Evolutionary conservation across 2,888 invertebrate species (phyloP).

Genomic region (Ecliptopera silaceata): DNA sequence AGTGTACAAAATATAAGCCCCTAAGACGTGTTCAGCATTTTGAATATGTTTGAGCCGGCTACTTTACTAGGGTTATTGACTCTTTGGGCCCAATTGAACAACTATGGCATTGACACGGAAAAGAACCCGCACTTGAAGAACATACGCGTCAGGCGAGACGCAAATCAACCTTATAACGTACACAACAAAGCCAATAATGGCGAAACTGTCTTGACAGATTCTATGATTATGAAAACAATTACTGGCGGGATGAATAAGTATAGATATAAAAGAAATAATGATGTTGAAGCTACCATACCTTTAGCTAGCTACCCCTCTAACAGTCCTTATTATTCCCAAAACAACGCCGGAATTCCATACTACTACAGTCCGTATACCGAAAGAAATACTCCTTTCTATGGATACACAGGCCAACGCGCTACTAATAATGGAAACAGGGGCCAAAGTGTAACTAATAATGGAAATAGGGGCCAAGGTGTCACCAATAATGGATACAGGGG

Average conservation of each 20-base stretch:
- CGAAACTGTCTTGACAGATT: not conserved
- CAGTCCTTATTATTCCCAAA: slow-evolving; percentile 19
- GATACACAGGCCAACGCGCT: not conserved
- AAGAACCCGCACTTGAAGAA: slow-evolving; percentile 40
- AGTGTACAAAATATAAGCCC: no score
- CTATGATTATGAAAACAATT: slow-evolving; percentile 15
- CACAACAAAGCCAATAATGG: not conserved
- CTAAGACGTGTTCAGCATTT: not conserved
- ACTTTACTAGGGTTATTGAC: slow-evolving; percentile 5
- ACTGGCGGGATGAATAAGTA: not conserved
- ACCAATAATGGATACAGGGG: no score
- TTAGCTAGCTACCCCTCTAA: slow-evolving; percentile 15
- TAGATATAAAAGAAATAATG: not conserved
- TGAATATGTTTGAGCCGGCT: slow-evolving; percentile 16
- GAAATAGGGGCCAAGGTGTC: no score
- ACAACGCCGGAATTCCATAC: slow-evolving; percentile 11
- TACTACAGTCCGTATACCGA: slow-evolving; percentile 11
- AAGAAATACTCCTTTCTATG: slow-evolving; percentile 10
- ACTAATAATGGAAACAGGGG: not conserved
- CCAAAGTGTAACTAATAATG: no score
- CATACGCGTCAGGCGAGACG: slow-evolving; percentile 42
- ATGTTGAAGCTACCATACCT: not conserved
- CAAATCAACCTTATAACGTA: not conserved
- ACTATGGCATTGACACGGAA: slow-evolving; percentile 45
- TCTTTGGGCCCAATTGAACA: slow-evolving; percentile 30